Percentiles rank a stretch among this genome's conserved stretches.
Conservation (phyloP, 2,113 vertebrate genomes). For the Gallinago jamesoni region DNA sequence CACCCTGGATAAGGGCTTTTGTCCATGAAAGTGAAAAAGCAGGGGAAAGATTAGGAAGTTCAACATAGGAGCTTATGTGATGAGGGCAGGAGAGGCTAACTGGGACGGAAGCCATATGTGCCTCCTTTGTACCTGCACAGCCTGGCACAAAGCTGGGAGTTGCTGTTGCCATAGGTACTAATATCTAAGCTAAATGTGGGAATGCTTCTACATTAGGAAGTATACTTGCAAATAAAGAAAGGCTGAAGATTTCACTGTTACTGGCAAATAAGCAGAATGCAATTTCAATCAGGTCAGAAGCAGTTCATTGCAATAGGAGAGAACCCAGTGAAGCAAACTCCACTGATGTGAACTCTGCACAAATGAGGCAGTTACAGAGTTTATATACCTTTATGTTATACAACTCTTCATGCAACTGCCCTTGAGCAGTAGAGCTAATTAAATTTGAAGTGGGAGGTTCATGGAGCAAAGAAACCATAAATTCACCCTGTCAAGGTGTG, state of each 20-base stretch:
- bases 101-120: accelerated
- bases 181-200: background rate
- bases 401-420: background rate
- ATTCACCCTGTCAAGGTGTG: background rate
- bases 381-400: background rate
- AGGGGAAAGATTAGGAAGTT: background rate
- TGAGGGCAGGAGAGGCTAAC: background rate
- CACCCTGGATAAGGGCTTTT: background rate
- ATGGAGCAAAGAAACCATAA: background rate
- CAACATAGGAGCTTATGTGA: background rate
- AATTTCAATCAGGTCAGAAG: background rate
- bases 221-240: background rate
- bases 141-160: background rate
- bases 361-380: background rate
- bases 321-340: background rate
- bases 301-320: background rate
- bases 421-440: background rate
- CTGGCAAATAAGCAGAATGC: background rate
- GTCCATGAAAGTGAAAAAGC: background rate
- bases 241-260: background rate
- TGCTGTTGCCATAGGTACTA: background rate
- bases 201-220: background rate
- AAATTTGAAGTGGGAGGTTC: background rate
- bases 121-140: background rate
- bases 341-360: background rate